Evolutionary conservation across 2,113 vertebrate species (phyloP).

Genomic region (Halcyon senegalensis): DNA sequence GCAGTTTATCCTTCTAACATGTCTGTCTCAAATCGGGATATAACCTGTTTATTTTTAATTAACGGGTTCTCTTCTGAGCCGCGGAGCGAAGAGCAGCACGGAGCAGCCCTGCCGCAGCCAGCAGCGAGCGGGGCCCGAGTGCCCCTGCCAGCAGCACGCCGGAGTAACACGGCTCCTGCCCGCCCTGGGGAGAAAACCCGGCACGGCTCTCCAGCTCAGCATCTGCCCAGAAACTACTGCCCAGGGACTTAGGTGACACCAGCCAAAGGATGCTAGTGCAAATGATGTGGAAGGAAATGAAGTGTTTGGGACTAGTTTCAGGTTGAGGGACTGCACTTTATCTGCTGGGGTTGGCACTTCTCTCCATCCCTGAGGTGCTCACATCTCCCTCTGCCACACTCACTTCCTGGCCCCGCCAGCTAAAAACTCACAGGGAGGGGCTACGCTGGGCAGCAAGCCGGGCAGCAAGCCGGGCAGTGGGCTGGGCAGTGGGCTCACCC

Average conservation of each 20-base stretch:
- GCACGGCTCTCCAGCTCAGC: neutral
- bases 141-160: slow-evolving; percentile 25
- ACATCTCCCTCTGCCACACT: neutral
- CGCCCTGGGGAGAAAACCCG: rapidly evolving
- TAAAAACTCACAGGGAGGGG: no score
- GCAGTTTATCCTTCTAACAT: slow-evolving; percentile 6
- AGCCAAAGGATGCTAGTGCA: neutral
- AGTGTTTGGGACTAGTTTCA: neutral
- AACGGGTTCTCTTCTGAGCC: neutral
- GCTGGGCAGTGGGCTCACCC: neutral
- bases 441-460: neutral
- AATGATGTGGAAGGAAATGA: neutral
- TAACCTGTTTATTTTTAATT: slow-evolving; percentile 42
- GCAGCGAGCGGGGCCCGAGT: neutral
- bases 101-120: neutral
- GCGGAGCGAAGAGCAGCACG: neutral
- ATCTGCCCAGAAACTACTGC: no score
- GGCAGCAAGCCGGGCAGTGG: rapidly evolving
- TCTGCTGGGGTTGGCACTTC: neutral
- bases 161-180: neutral
- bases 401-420: neutral
- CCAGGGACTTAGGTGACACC: neutral
- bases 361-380: neutral
- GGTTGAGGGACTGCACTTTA: neutral
- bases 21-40: slow-evolving; percentile 10